Conservation (phyloP, 2,888 invertebrate genomes). For the Parapristionchus giblindavisi region DNA sequence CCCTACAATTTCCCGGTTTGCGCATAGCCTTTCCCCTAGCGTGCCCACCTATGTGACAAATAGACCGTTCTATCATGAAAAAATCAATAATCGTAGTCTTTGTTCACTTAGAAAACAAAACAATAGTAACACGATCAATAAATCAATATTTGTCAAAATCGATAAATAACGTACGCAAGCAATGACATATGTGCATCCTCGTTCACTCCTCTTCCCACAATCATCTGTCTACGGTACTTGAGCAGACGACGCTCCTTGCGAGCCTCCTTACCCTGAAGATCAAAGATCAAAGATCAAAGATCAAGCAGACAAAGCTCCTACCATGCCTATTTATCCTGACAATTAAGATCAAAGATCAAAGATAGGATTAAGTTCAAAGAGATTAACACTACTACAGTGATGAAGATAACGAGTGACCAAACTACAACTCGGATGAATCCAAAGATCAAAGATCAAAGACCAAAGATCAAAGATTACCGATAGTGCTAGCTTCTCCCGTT, state of each 20-base stretch:
- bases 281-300: background rate
- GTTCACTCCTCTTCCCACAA: slow-evolving; percentile 52
- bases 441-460: background rate
- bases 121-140: no score
- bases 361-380: no score
- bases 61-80: no score
- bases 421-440: background rate
- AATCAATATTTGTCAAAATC: no score
- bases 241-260: slow-evolving; percentile 61
- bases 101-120: no score
- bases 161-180: slow-evolving; percentile 46
- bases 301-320: background rate
- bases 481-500: slow-evolving; percentile 62
- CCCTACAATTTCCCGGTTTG: no score
- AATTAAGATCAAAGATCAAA: no score
- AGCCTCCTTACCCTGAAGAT: slow-evolving; percentile 61
- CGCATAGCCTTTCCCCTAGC: no score
- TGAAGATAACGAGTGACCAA: background rate
- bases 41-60: no score
- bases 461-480: slow-evolving; percentile 51
- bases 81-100: no score
- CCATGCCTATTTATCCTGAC: no score
- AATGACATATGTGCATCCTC: slow-evolving; percentile 62
- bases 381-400: background rate
- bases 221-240: slow-evolving; percentile 56